Evolutionary conservation across 1,140 invertebrate genomes (phyloP), one percentile per base, ranked within the genome.

Genomic region (Lutraria rhynchaena): DNA sequence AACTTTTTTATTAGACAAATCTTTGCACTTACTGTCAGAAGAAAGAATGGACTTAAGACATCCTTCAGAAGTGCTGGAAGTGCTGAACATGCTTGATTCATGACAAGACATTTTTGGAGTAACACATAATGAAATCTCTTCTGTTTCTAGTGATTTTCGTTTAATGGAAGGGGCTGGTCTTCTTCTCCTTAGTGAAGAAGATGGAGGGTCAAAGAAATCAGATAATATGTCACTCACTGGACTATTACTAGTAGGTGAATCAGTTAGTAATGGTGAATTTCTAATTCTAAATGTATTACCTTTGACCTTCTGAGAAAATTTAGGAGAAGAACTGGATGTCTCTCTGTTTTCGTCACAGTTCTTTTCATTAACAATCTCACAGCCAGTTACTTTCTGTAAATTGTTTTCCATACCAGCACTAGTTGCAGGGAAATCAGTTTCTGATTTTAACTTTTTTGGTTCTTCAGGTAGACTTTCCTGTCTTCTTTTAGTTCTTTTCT

Each of bases 121-220:
- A n/a, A n/a, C n/a, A n/a, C n/a, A n/a, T n/a, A n/a, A n/a, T n/a
- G n/a, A n/a, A n/a, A 17, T 65, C 15, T 51, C n/a, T 37, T 73
- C 70, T 17, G 53, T 33, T 31, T 73, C 78, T 3, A 63, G 27
- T 7, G 75, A 55, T 51, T 80, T 80, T 31, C 76, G 53, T 44
- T 83, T 88, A 53, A 55, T 84, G 11, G 69, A 73, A 15, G 85
- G 87, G 4, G 85, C 83, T 71, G 81, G 78, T 55, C 77, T 76
- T 41, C 85, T 63, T 55, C 65, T 82, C 22, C 75, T 69, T 7
- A 80, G 82, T 17, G 83, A 70, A 24, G 73, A 81, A 44, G 83
- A 67, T 31, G 87, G 87, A 33, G 82, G 83, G 46, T 85, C 83
- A 84, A 88, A 88, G 60, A 88, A 86, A 41, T 88, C 87, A 17